Percentiles rank a stretch among this genome's conserved stretches.
Conservation (phyloP, 2,888 invertebrate genomes). For the Leucophenga montana region DNA sequence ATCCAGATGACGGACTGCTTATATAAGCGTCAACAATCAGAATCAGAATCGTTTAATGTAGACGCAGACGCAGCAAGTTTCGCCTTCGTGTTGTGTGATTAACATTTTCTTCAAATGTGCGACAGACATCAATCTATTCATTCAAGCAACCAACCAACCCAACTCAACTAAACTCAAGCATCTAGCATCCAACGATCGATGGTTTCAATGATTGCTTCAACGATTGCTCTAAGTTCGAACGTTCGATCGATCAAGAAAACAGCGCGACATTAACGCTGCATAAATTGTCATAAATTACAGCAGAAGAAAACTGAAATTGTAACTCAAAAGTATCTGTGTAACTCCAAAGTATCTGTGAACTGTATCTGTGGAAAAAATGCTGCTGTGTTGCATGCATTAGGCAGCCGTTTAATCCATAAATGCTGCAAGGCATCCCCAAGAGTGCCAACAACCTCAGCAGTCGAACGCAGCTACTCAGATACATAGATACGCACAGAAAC, state of each 20-base stretch:
- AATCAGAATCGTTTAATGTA: slow-evolving; percentile 1
- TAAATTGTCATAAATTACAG: slow-evolving; percentile 72
- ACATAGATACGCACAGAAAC: not conserved
- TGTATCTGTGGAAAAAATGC: slow-evolving; percentile 25
- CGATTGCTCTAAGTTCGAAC: not conserved
- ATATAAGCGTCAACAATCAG: slow-evolving; percentile 54
- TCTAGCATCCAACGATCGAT: not conserved
- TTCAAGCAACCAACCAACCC: not conserved
- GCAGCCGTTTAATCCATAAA: slow-evolving; percentile 25
- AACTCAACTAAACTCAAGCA: too few species aligned
- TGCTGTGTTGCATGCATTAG: slow-evolving; percentile 14
- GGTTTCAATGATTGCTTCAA: not conserved
- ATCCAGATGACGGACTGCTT: slow-evolving; percentile 46
- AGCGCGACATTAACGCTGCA: slow-evolving; percentile 70
- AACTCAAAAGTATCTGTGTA: slow-evolving; percentile 17
- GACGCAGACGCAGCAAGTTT: not conserved
- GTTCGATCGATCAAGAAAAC: slow-evolving; percentile 18
- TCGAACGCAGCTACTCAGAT: slow-evolving; percentile 5
- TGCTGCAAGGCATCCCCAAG: slow-evolving; percentile 23
- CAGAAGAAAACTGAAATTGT: slow-evolving; percentile 32
- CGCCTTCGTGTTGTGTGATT: slow-evolving; percentile 8
- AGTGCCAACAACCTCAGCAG: slow-evolving; percentile 15
- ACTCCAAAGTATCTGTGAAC: not conserved
- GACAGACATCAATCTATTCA: slow-evolving; percentile 17
- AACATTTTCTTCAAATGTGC: slow-evolving; percentile 26